These are phyloP conservation scores for Drosophila anomalata DNA, from an alignment of 2,888 invertebrate species.

Conservation along the genomic window DNA sequence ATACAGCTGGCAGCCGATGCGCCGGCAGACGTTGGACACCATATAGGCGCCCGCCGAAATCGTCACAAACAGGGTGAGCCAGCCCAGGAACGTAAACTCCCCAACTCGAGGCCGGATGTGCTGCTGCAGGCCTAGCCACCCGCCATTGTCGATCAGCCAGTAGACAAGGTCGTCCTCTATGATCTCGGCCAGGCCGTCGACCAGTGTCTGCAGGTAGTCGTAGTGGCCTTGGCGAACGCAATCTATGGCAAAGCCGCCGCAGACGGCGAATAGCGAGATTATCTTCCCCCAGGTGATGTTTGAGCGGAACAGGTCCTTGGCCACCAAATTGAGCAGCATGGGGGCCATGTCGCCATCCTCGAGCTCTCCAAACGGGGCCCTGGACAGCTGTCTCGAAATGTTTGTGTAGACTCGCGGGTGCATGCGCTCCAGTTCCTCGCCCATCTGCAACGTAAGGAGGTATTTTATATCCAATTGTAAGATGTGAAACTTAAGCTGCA, in stretches of 20 bases:
- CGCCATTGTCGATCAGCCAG: slow-evolving; percentile 93
- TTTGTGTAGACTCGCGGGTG: slow-evolving; percentile 90
- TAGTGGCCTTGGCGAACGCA: slow-evolving; percentile 90
- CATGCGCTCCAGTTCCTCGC: slow-evolving; percentile 90
- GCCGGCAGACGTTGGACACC: slow-evolving; percentile 80
- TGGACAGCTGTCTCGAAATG: slow-evolving; percentile 90
- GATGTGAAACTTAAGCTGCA: not conserved
- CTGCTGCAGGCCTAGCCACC: slow-evolving; percentile 87
- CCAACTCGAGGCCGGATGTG: slow-evolving; percentile 80
- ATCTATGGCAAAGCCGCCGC: slow-evolving; percentile 93
- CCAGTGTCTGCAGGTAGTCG: slow-evolving; percentile 90
- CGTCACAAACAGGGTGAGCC: slow-evolving; percentile 82
- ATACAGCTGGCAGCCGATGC: slow-evolving; percentile 83
- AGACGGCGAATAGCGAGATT: slow-evolving; percentile 91
- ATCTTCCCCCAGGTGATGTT: slow-evolving; percentile 92
- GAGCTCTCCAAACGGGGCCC: slow-evolving; percentile 86
- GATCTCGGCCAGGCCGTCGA: slow-evolving; percentile 91
- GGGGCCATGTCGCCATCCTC: slow-evolving; percentile 84
- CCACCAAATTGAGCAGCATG: slow-evolving; percentile 87
- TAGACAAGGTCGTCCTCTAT: slow-evolving; percentile 87
- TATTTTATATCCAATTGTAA: not conserved
- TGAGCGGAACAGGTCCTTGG: slow-evolving; percentile 88
- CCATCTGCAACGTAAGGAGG: slow-evolving; percentile 84
- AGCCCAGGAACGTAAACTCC: slow-evolving; percentile 81
- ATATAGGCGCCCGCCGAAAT: slow-evolving; percentile 82